A percentile compares a stretch with the other conserved stretches of the same genome.
Evolutionary conservation across 2,797 vertebrate species (phyloP).

Genomic region (Psittacula echo): DNA sequence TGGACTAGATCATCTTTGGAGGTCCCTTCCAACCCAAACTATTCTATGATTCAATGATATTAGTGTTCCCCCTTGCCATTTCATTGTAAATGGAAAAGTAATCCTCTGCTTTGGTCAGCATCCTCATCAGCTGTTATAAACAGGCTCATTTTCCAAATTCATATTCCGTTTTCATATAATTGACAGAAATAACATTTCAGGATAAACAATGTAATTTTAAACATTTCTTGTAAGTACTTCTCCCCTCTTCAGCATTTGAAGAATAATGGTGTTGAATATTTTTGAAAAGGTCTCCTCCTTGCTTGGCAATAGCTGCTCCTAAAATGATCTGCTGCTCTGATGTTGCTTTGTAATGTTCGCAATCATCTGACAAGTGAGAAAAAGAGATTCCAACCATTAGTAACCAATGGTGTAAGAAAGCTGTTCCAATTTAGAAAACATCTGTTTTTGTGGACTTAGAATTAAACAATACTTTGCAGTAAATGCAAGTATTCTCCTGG

Average conservation of each 20-base stretch:
- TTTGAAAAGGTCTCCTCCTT: neutral
- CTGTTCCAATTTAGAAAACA: neutral
- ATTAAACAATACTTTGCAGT: neutral
- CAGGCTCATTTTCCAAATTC: neutral
- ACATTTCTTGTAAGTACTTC: neutral
- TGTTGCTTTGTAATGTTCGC: neutral
- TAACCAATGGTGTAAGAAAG: neutral
- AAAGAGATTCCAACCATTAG: neutral
- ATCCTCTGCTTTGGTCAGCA: neutral
- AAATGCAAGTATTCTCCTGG: neutral
- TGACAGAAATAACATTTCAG: neutral
- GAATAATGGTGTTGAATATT: neutral
- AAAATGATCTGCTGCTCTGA: neutral
- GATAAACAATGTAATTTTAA: neutral
- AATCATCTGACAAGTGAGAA: neutral
- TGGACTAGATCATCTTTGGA: neutral
- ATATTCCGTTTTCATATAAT: neutral
- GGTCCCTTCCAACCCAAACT: neutral
- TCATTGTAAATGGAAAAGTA: neutral
- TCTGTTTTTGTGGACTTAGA: neutral
- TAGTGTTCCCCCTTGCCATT: neutral
- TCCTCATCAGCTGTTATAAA: neutral
- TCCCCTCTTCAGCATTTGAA: neutral
- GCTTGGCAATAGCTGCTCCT: neutral
- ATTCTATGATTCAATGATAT: neutral